Conservation (phyloP, 2,797 vertebrate genomes). For the Rhodeus uyekii region DNA sequence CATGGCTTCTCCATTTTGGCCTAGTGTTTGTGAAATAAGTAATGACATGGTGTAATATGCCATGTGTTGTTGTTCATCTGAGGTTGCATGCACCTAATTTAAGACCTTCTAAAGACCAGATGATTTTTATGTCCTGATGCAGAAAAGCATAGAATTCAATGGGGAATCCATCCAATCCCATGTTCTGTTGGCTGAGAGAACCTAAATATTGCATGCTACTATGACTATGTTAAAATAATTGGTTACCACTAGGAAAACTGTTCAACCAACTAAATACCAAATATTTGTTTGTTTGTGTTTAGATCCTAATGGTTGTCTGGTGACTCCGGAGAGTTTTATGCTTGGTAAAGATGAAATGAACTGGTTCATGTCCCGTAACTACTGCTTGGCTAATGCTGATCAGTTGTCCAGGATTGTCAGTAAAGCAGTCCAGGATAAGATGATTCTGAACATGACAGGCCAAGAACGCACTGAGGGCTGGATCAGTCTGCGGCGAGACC, state of each 20-base stretch:
- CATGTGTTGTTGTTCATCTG: too few relatives aligned
- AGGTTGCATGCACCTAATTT: too few relatives aligned
- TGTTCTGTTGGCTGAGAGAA: too few relatives aligned
- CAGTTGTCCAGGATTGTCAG: constrained; percentile 59
- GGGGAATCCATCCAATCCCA: too few relatives aligned
- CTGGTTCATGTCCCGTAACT: constrained; percentile 64
- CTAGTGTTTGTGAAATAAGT: too few relatives aligned
- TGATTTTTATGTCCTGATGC: too few relatives aligned
- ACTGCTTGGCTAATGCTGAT: constrained; percentile 29
- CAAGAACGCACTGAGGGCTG: constrained; percentile 43
- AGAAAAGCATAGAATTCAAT: too few relatives aligned
- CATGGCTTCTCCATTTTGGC: too few relatives aligned
- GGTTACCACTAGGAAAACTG: neutral
- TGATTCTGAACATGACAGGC: constrained; percentile 5
- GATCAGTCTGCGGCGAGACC: constrained; percentile 71
- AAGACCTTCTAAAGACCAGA: too few relatives aligned
- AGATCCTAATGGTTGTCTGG: constrained; percentile 68
- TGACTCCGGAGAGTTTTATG: constrained; percentile 21
- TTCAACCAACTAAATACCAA: neutral
- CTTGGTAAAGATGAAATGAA: neutral
- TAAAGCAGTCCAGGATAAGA: neutral
- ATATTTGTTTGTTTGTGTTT: constrained; percentile 17
- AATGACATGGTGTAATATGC: too few relatives aligned
- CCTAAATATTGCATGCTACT: too few relatives aligned
- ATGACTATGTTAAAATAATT: too few relatives aligned